Evolutionary conservation across 2,113 vertebrate species (phyloP), one percentile per base, ranked within the genome.

Genomic region (Gnathonemus longibarbis): DNA sequence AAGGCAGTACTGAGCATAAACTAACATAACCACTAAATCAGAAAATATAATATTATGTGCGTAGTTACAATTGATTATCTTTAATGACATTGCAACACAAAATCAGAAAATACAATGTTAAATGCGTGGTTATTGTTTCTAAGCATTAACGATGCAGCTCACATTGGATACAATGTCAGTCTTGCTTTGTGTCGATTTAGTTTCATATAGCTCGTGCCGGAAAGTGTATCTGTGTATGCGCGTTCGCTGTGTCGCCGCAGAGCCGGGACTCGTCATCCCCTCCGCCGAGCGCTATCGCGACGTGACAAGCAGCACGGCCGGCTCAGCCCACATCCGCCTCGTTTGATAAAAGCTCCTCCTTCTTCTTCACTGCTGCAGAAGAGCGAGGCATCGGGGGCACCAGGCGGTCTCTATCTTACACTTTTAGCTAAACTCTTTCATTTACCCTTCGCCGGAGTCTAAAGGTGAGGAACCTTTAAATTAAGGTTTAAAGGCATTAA

Each of bases 391-490:
- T 31, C n/a, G 2, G 62, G 62, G 10, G n/a, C 10, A 70, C 27
- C 27, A 27, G n/a, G 62, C n/a, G 62, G 0, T 31, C n/a, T 80
- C 35, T 42, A 8, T 80, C 5, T 17, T 7, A 42, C 31, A 42
- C 15, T 80, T 80, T 5, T 80, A 80, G 15, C 15, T 42, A 19
- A 19, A 42, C 74, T 77, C 9, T 80, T 42, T 42, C 74, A 80
- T 80, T 80, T 80, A 17, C 74, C 35, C 74, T 80, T 80, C 74
- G 74, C 74, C 13, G 31, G 35, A 80, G 35, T 80, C 74, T 80
- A 80, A 80, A 80, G 74, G 74, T 80, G 74, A 80, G 74, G 74
- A 80, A 80, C 74, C 74, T 35, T 42, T 39, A 17, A 80, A 80
- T 80, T 6, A 80, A 42, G 15, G 74, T 11, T 42, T 80, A 80